Evolutionary conservation across 2,888 invertebrate species (phyloP), one percentile per base, ranked within the genome.

Genomic region (Eupithecia dodoneata): DNA sequence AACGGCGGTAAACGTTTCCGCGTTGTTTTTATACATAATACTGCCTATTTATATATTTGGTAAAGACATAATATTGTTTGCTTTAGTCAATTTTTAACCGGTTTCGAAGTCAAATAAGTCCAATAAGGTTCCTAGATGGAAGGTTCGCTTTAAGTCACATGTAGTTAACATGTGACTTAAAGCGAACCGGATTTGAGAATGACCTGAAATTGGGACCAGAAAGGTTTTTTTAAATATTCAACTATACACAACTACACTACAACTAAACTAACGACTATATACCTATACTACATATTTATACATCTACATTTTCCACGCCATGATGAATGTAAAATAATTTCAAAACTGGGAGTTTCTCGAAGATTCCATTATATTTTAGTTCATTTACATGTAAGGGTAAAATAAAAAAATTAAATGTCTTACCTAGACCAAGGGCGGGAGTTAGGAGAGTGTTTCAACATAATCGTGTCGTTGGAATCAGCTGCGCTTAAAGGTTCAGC

Each of bases 361-460:
- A 15, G 52, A 2, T n/a, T 13, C 13, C 4, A 49, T 13, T 49
- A 3, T 47, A 6, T 6, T 6, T 15, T 49, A 4, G 12, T 49
- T 15, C 5, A 52, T 52, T n/a, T 6, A 15, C n/a, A 52, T 13
- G 3, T 59, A 30, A 2, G 4, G 18, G 7, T 66, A 42, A 66
- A 18, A 30, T 30, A 15, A 42, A 3, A 4, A 42, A 15, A n/a
- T 3, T 10, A 18, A 18, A 69, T 45, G 42, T 65, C 87, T 89
- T 81, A 95, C 95, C 94, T 93, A 9, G 91, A 86, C 92, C 94
- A 94, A 2, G 95, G 93, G 2, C 93, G 87, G 5, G 91, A 91
- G 81, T 91, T 92, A 4, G 90, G 88, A 3, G 91, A 92, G 82
- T 95, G 94, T 83, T 94, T 94, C 80, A 94, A 83, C 82, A 90